Evolutionary conservation across 2,888 invertebrate species (phyloP).

Genomic region (Tortrix viridana): DNA sequence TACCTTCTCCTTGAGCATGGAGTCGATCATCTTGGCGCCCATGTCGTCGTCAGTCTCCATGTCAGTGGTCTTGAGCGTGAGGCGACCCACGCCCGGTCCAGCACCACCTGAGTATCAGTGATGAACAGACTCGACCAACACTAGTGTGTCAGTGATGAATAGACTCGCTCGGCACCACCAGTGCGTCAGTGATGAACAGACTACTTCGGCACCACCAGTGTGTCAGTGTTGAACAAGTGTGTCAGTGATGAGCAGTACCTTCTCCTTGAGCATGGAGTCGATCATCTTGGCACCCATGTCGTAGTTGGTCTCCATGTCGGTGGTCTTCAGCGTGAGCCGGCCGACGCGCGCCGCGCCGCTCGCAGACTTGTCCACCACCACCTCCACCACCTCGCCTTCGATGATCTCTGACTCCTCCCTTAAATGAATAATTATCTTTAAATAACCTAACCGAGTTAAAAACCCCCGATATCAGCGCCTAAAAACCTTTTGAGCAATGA

Average conservation of each 20-base stretch:
- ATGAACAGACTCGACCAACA: too few relatives aligned
- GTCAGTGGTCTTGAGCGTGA: slow-evolving; percentile 99
- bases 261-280: slow-evolving; percentile 97
- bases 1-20: slow-evolving; percentile 97
- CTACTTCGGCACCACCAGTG: too few relatives aligned
- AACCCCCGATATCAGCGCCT: too few relatives aligned
- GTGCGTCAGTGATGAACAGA: too few relatives aligned
- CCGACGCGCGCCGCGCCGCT: slow-evolving; percentile 92
- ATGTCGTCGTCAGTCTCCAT: slow-evolving; percentile 99
- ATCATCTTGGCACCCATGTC: slow-evolving; percentile 99
- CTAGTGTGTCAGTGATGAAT: too few relatives aligned
- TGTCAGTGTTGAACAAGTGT: too few relatives aligned
- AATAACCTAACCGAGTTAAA: too few relatives aligned
- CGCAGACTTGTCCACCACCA: slow-evolving; percentile 97
- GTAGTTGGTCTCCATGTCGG: slow-evolving; percentile 99
- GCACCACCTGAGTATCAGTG: too few relatives aligned
- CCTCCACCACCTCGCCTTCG: slow-evolving; percentile 99
- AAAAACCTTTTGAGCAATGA: too few relatives aligned
- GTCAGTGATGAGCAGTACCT: slow-evolving; percentile 78
- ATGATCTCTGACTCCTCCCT: slow-evolving; percentile 99
- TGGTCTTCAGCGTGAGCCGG: slow-evolving; percentile 98
- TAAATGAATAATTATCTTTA: too few relatives aligned
- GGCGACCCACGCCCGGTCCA: slow-evolving; percentile 92
- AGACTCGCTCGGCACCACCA: too few relatives aligned
- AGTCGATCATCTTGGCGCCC: slow-evolving; percentile 99